Evolutionary conservation across 2,888 invertebrate species (phyloP).

Genomic region (Protodeltote pygarga): DNA sequence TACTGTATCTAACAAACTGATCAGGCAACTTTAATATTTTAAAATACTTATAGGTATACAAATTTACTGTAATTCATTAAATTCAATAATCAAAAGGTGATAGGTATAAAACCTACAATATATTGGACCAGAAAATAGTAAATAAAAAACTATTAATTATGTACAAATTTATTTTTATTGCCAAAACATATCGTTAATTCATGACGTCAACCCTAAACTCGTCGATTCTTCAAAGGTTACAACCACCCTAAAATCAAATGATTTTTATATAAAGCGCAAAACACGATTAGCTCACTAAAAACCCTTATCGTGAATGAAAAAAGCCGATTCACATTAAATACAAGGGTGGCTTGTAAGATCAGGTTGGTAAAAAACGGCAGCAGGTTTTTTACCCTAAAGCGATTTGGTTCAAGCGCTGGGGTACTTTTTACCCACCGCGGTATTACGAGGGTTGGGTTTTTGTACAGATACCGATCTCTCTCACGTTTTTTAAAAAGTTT

Average conservation of each 20-base stretch:
- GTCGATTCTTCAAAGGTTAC: no score
- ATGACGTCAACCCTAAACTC: no score
- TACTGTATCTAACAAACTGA: conserved; percentile 5
- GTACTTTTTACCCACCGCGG: conserved; percentile 65
- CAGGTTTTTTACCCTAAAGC: conserved; percentile 72
- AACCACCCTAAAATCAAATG: conserved; percentile 10
- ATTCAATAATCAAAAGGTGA: no score
- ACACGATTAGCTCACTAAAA: conserved; percentile 27
- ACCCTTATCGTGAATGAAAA: conserved; percentile 44
- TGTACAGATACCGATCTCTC: conserved; percentile 77
- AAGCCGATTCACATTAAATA: conserved; percentile 44
- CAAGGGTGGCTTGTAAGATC: conserved; percentile 53
- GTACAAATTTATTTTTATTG: no score
- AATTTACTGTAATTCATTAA: no score
- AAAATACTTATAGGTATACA: background rate
- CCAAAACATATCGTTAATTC: no score
- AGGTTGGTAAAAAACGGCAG: conserved; percentile 73
- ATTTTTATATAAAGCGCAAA: conserved; percentile 7
- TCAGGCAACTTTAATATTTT: background rate
- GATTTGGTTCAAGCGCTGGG: conserved; percentile 61
- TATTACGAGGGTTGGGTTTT: conserved; percentile 67
- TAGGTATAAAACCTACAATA: conserved; percentile 1
- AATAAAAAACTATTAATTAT: no score
- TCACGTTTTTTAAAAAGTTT: conserved; percentile 80
- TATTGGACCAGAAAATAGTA: no score